phyloP scores from a whole-genome alignment of 1,140 invertebrate species.

The Agrilus planipennis region DNA sequence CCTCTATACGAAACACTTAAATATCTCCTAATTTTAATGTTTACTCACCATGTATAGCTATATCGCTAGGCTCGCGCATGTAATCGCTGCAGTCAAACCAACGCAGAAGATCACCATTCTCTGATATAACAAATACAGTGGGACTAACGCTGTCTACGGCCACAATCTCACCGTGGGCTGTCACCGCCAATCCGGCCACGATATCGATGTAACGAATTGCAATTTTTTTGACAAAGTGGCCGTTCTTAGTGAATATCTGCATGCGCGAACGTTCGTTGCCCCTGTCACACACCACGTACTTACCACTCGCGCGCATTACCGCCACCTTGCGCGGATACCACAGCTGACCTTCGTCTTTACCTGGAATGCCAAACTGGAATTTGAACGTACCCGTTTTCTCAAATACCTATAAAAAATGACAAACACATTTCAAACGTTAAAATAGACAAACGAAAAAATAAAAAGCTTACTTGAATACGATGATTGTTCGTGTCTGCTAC shows the following conservation, averaged over 20 bases:
- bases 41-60: constrained; percentile 73
- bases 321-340: constrained; percentile 96
- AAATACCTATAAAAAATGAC: constrained; percentile 51
- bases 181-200: constrained; percentile 90
- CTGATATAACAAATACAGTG: constrained; percentile 88
- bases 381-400: constrained; percentile 81
- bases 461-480: constrained; percentile 65
- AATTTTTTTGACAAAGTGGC: constrained; percentile 85
- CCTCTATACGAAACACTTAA: too few species aligned
- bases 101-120: constrained; percentile 76
- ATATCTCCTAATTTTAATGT: neutral
- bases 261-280: constrained; percentile 91
- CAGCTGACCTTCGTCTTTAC: constrained; percentile 89
- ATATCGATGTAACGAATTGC: constrained; percentile 93
- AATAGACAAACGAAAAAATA: neutral
- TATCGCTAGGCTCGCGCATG: constrained; percentile 94
- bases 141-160: constrained; percentile 95
- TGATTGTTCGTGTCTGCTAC: constrained; percentile 95
- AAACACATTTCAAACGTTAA: constrained; percentile 8
- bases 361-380: constrained; percentile 79
- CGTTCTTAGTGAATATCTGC: constrained; percentile 88
- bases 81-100: constrained; percentile 97
- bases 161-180: constrained; percentile 80
- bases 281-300: constrained; percentile 92
- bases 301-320: constrained; percentile 73